Base-by-base conservation (phyloP, 2,113 vertebrate species). In the Chlorodrepanis virens region DNA sequence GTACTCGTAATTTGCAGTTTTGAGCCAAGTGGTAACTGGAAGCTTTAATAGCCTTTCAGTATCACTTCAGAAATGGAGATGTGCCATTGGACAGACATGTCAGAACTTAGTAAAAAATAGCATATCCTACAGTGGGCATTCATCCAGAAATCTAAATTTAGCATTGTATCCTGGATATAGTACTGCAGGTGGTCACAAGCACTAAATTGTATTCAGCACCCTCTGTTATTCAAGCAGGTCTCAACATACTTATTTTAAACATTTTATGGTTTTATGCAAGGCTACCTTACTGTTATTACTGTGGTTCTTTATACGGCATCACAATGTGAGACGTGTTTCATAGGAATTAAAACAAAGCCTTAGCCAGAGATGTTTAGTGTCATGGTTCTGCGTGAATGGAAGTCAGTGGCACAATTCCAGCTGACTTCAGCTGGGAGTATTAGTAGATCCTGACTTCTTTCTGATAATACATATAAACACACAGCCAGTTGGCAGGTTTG, bases 81-180 rank as follows among this genome's bases (percentile, higher is more conserved):
- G 81, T 94, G 87, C 40, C 4, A n/a, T 72, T 90, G 53, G 93
- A 68, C 4, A 9, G 64, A 65, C 42, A 39, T 29, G 67, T 95
- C 96, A 96, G 47, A 95, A 87, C 72, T 94, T 83, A 92, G 84
- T 95, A 97, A 86, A 67, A 67, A 61, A 64, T 89, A 85, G 39
- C 63, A 50, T 91, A 35, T 83, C 80, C 91, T 57, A 33, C 44
- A 72, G 57, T 84, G 89, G 97, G 83, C 80, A 11, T 81, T 57
- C 40, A 63, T 92, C 96, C 93, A 96, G 14, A n/a, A 85, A 65
- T 89, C 94, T 95, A 87, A 93, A 97, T 94, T 97, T 95, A 97
- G 53, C 80, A 10, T 61, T 52, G 45, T 87, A 70, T 96, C 67
- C 70, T 95, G 77, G 68, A 61, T 93, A 44, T 40, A 54, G 25